Evolutionary conservation across 2,797 vertebrate species (phyloP).

Genomic region (Cetoscarus ocellatus): DNA sequence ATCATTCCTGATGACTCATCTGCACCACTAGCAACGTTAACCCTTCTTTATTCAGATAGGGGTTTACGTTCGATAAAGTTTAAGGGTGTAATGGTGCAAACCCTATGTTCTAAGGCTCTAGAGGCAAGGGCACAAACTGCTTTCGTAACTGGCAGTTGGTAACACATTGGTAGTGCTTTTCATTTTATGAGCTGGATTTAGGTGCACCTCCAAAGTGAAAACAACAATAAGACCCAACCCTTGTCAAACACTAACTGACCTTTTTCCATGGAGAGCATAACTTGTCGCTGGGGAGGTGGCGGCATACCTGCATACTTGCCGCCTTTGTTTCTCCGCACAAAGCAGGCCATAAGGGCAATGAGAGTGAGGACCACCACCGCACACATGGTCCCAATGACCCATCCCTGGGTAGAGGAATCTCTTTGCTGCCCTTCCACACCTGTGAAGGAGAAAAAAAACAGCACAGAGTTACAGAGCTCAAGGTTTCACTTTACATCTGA

Average conservation of each 20-base stretch:
- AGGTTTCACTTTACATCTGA: neutral
- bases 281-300: conserved; percentile 56
- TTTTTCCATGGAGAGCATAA: conserved; percentile 74
- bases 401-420: conserved; percentile 85
- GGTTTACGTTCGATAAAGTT: too few relatives aligned
- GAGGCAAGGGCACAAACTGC: too few relatives aligned
- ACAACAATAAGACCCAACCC: conserved; percentile 25
- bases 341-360: conserved; percentile 88
- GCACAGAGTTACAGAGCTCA: conserved; percentile 29
- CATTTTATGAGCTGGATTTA: conserved; percentile 22
- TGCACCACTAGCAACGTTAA: too few relatives aligned
- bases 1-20: too few relatives aligned
- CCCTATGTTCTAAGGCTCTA: too few relatives aligned
- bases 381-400: conserved; percentile 95
- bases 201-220: conserved; percentile 44
- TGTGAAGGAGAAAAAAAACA: conserved; percentile 62
- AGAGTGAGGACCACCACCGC: conserved; percentile 90
- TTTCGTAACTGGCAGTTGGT: too few relatives aligned
- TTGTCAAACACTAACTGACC: conserved; percentile 70
- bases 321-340: conserved; percentile 91
- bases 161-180: too few relatives aligned
- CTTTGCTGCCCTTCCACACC: conserved; percentile 78
- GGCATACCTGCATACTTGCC: conserved; percentile 97
- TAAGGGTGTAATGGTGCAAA: too few relatives aligned
- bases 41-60: too few relatives aligned